Evolutionary conservation across 2,113 vertebrate species (phyloP).

Genomic region (Chrysemys picta): DNA sequence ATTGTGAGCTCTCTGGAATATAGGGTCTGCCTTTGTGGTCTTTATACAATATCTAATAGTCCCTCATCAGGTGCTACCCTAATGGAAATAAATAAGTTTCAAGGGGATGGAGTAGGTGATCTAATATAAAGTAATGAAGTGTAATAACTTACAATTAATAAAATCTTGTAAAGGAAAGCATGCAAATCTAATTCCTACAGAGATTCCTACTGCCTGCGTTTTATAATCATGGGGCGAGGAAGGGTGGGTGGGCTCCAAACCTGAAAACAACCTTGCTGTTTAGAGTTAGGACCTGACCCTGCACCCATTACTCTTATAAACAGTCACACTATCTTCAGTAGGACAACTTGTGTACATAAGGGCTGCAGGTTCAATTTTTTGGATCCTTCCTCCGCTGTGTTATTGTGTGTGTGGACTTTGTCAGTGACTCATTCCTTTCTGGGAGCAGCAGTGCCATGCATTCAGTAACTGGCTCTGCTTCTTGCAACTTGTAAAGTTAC

Average conservation of each 20-base stretch:
- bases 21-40: not conserved
- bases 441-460: not conserved
- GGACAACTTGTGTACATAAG: not conserved
- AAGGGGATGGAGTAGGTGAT: not conserved
- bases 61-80: not conserved
- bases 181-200: not conserved
- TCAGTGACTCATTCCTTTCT: not conserved
- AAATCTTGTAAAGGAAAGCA: not conserved
- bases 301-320: not conserved
- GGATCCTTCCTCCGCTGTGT: not conserved
- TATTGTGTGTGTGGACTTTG: not conserved
- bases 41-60: not conserved
- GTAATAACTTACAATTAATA: not conserved
- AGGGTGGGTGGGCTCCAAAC: not conserved
- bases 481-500: not conserved
- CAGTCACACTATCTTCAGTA: not conserved
- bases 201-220: not conserved
- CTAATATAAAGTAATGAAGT: not conserved
- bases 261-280: not conserved
- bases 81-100: not conserved
- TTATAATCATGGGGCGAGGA: not conserved
- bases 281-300: not conserved
- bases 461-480: not conserved
- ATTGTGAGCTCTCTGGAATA: not conserved
- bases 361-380: not conserved